Evolutionary conservation across 2,113 vertebrate species (phyloP).

Genomic region (Myotis yumanensis): DNA sequence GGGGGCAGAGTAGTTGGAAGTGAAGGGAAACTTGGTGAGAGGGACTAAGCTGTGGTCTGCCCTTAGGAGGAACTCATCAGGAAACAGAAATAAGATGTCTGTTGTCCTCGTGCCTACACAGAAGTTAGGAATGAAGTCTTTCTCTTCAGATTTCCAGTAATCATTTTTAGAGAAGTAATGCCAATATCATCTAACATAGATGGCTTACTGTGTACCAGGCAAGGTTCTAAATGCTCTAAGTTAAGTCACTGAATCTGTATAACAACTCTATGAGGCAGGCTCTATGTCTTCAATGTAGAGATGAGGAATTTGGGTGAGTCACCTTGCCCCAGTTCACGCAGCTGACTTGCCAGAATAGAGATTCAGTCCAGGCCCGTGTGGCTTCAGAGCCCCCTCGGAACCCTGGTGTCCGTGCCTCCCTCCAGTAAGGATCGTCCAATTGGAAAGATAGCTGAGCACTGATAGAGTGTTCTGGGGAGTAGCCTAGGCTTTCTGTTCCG

Average conservation of each 20-base stretch:
- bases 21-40: background rate
- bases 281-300: background rate
- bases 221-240: background rate
- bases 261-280: background rate
- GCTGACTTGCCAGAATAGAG: background rate
- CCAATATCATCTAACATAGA: background rate
- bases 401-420: background rate
- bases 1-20: background rate
- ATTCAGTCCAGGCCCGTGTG: background rate
- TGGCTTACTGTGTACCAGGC: background rate
- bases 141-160: background rate
- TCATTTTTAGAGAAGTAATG: background rate
- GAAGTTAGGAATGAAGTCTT: background rate
- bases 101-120: background rate
- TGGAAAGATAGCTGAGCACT: background rate
- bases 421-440: background rate
- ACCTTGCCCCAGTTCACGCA: background rate
- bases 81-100: background rate
- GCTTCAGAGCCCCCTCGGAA: background rate
- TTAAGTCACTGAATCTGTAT: background rate
- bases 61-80: background rate
- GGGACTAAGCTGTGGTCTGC: background rate
- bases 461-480: background rate
- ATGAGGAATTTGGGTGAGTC: slow-evolving; percentile 4
- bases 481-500: background rate